Evolutionary conservation across 2,113 vertebrate species (phyloP).

Genomic region (Zosterops pallidus): DNA sequence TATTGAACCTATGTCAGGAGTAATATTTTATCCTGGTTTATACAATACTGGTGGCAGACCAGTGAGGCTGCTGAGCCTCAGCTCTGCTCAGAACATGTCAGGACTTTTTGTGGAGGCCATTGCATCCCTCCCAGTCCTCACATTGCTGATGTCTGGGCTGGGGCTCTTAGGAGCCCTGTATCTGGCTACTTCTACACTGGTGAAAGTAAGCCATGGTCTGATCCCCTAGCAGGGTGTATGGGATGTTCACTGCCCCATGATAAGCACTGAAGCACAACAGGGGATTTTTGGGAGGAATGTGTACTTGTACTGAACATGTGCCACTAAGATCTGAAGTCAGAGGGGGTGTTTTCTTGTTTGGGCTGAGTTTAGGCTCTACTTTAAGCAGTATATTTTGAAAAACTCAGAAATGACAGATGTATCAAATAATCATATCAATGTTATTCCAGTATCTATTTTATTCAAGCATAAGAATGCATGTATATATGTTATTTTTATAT

Average conservation of each 20-base stretch:
- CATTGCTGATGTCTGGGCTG: background rate
- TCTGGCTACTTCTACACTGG: background rate
- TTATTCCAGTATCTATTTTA: background rate
- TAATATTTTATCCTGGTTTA: background rate
- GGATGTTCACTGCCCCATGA: accelerated
- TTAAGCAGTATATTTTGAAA: background rate
- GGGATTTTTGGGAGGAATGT: background rate
- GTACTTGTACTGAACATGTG: background rate
- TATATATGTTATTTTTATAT: background rate
- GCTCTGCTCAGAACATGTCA: accelerated
- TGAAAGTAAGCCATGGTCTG: background rate
- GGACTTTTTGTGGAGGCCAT: background rate
- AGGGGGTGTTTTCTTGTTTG: background rate
- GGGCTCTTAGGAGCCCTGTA: background rate
- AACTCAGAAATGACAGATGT: background rate
- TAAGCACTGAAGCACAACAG: accelerated
- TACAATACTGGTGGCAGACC: accelerated
- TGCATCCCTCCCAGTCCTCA: background rate
- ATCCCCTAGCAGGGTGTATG: accelerated
- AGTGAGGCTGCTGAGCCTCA: background rate
- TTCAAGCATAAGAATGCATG: background rate
- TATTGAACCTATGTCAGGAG: background rate
- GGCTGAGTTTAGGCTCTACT: background rate
- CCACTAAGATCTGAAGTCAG: background rate
- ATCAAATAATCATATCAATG: background rate